Evolutionary conservation across 2,888 invertebrate genomes (phyloP).

Genomic region (Halocaridina rubra): DNA sequence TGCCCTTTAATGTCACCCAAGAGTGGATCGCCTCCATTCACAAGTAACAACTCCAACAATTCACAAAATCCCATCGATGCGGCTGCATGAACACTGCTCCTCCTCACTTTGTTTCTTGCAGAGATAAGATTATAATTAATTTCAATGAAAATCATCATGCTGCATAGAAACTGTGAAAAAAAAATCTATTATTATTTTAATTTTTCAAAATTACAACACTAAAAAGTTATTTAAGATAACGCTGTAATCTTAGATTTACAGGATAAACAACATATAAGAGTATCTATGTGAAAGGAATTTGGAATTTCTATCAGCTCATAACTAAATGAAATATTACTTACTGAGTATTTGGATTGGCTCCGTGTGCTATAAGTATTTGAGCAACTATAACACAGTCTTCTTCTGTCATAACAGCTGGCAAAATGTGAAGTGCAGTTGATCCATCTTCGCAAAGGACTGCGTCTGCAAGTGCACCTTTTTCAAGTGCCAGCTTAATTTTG

Average conservation of each 20-base stretch:
- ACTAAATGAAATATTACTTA: background rate
- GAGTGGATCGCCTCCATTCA: constrained; percentile 39
- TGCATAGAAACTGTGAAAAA: background rate
- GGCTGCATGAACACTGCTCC: constrained; percentile 20
- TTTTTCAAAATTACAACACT: too few relatives aligned
- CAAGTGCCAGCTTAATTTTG: background rate
- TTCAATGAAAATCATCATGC: background rate
- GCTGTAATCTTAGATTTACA: too few relatives aligned
- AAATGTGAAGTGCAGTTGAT: constrained; percentile 15
- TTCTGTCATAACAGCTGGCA: background rate
- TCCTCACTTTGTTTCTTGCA: constrained; percentile 13
- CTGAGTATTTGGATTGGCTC: constrained; percentile 34
- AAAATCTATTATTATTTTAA: background rate
- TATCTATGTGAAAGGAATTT: background rate
- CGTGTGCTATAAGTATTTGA: background rate
- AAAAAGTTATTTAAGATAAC: too few relatives aligned
- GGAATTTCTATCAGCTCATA: too few relatives aligned
- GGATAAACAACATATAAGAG: background rate
- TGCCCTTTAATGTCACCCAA: constrained; percentile 12
- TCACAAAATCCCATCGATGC: constrained; percentile 11
- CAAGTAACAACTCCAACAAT: constrained; percentile 16
- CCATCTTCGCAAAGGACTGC: background rate
- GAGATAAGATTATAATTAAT: background rate
- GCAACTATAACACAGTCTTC: constrained; percentile 7
- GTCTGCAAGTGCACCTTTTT: background rate